phyloP scores from a whole-genome alignment of 2,113 vertebrate genomes.

The Centropristis striata region DNA sequence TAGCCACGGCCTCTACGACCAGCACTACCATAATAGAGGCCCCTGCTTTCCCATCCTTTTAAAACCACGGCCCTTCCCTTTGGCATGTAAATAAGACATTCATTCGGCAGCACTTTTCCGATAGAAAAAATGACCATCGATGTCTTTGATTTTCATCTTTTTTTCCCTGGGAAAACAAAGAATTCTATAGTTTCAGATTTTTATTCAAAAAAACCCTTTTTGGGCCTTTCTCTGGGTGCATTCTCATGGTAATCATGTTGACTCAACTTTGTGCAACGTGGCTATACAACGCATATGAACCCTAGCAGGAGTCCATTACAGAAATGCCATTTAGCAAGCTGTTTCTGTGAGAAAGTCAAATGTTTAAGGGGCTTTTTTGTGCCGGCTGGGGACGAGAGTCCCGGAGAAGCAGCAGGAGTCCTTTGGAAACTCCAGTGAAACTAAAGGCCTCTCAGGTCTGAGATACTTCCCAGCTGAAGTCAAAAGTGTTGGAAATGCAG shows the following conservation, averaged over 20 bases:
- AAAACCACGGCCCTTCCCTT: constrained; percentile 85
- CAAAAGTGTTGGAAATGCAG: constrained; percentile 78
- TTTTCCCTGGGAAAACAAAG: constrained; percentile 86
- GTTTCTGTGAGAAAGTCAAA: constrained; percentile 90
- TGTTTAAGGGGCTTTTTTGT: constrained; percentile 84
- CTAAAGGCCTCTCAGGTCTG: constrained; percentile 80
- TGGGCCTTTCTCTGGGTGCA: constrained; percentile 78
- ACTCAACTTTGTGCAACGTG: constrained; percentile 87
- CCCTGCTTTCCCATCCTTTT: constrained; percentile 89
- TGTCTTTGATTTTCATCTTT: constrained; percentile 93
- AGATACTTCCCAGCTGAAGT: constrained; percentile 83
- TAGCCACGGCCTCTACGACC: constrained; percentile 83
- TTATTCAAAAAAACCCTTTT: constrained; percentile 82
- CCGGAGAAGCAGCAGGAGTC: constrained; percentile 80
- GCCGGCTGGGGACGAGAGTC: constrained; percentile 74
- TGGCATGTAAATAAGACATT: constrained; percentile 98
- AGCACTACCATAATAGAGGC: constrained; percentile 86
- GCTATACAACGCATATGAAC: constrained; percentile 89
- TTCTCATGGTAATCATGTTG: constrained; percentile 91
- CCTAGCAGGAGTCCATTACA: constrained; percentile 89
- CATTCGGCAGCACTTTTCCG: constrained; percentile 88
- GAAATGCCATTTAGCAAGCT: constrained; percentile 88
- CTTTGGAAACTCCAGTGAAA: constrained; percentile 76
- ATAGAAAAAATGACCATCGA: constrained; percentile 92
- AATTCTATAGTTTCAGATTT: constrained; percentile 91